Base-by-base conservation (phyloP, 2,113 vertebrate species). In the Todiramphus saurophagus region DNA sequence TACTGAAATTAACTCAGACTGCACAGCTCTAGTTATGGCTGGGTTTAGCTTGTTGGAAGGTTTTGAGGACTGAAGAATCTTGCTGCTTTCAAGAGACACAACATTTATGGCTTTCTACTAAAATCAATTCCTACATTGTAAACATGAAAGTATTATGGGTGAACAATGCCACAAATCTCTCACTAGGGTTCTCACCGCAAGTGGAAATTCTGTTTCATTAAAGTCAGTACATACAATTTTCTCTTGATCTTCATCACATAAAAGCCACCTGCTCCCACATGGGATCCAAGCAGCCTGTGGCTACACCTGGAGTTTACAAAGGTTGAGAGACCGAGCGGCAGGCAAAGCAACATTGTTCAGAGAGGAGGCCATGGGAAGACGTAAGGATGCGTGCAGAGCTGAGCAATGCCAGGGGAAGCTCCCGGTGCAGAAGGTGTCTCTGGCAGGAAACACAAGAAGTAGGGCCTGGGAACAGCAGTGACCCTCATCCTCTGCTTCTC, bases 1-100 rank as follows among this genome's bases (percentile, higher is more conserved):
- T 96, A 93, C 62, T 69, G 93, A 93, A 96, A 90, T 96, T 90
- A 94, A 97, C 90, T 95, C 96, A 96, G 77, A 96, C 39, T 91
- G 79, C 83, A 91, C 84, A 81, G 48, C 64, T 77, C 77, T 84
- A 96, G 80, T 79, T 92, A 85, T 92, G 94, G 89, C 25, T 51
- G 27, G 81, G 56, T 87, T 96, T 46, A 43, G 46, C 84, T 64
- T 80, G 31, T 43, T 74, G 41, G 92, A 93, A 95, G 76, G 85
- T 92, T 80, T 89, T 80, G 80, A 81, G 58, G 78, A 79, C 69
- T 84, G 90, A 94, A 95, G 91, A 90, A 82, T 43, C 81, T 70
- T 55, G n/a, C 90, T 94, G 84, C 82, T 91, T 97, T 97, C 94
- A 96, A 92, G 64, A 96, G 91, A 88, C 44, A 81, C 44, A 74